These are phyloP conservation scores for Rachycentron canadum DNA, from an alignment of 2,797 vertebrate genomes.

Conservation along the genomic window DNA sequence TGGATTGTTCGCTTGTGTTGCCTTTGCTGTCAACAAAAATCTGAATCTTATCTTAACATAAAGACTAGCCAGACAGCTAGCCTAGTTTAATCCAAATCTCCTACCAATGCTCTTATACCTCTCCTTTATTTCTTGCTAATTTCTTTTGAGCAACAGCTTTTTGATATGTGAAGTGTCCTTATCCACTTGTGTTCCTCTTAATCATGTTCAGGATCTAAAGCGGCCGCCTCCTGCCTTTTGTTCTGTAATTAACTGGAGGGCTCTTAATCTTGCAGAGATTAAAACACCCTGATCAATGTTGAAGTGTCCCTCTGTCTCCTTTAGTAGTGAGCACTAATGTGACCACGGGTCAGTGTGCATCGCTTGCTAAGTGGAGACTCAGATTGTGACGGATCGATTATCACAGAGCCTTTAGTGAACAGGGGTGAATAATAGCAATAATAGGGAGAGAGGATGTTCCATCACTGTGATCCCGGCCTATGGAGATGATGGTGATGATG, in stretches of 20 bases:
- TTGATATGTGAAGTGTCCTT: conserved; percentile 37
- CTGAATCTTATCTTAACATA: neutral
- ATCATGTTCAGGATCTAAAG: conserved; percentile 61
- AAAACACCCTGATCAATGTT: conserved; percentile 73
- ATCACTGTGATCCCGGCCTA: neutral
- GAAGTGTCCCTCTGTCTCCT: conserved; percentile 60
- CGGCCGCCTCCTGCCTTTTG: conserved; percentile 62
- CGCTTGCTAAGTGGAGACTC: conserved; percentile 51
- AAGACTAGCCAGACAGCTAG: neutral
- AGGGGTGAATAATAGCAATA: conserved; percentile 16
- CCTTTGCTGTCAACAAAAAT: neutral
- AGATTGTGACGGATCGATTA: conserved; percentile 60
- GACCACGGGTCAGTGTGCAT: conserved; percentile 41
- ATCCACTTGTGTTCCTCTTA: conserved; percentile 56
- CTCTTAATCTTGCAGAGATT: conserved; percentile 74
- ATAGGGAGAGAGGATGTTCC: neutral
- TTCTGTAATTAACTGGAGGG: conserved; percentile 76
- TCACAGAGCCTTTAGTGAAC: conserved; percentile 20
- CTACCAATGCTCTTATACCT: neutral
- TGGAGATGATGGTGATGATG: too few relatives aligned
- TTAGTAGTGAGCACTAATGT: conserved; percentile 48
- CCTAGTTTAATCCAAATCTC: too few relatives aligned
- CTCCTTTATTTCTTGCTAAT: neutral
- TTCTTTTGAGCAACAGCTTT: neutral
- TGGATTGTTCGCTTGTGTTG: neutral